Percentiles rank a stretch among this genome's conserved stretches.
Evolutionary conservation across 1,140 invertebrate genomes (phyloP).

Genomic region (Nasonia longicornis): DNA sequence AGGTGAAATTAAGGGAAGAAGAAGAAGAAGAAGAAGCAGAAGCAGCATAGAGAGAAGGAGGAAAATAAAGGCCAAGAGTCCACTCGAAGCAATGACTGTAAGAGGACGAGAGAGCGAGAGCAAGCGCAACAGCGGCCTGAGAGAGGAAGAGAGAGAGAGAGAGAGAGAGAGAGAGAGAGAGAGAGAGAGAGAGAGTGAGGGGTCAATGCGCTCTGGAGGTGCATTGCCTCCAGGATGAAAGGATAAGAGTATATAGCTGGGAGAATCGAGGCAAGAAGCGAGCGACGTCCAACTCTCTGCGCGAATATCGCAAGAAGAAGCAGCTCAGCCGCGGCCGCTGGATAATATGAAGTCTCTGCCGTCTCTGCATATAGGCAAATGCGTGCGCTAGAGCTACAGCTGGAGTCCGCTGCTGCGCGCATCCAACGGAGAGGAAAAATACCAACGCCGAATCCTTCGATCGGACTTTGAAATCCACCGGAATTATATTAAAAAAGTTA

Average conservation of each 20-base stretch:
- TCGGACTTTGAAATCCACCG: too few species aligned
- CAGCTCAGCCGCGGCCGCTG: conserved; percentile 30
- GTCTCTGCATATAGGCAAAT: not conserved
- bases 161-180: conserved; percentile 36
- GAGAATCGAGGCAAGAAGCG: conserved; percentile 38
- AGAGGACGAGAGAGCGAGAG: conserved; percentile 46
- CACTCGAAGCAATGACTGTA: conserved; percentile 51
- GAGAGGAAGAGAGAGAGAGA: conserved; percentile 37
- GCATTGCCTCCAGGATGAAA: conserved; percentile 60
- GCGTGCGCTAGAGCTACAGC: not conserved
- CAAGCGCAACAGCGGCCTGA: conserved; percentile 40
- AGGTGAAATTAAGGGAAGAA: conserved; percentile 18
- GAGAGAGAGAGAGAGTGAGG: conserved; percentile 49
- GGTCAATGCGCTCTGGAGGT: conserved; percentile 64
- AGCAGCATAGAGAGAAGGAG: conserved; percentile 45
- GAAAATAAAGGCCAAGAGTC: conserved; percentile 52
- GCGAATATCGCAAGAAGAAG: conserved; percentile 42
- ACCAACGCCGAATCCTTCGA: not conserved
- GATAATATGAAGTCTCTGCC: conserved; percentile 22
- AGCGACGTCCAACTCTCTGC: not conserved
- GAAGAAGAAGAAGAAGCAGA: conserved; percentile 4
- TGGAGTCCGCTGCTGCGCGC: too few species aligned
- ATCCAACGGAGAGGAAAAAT: not conserved
- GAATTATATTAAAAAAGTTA: too few species aligned
- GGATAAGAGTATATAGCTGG: conserved; percentile 46